These are phyloP conservation scores for Alentia gelatinosa DNA, from an alignment of 2,888 invertebrate genomes.

Conservation along the genomic window DNA sequence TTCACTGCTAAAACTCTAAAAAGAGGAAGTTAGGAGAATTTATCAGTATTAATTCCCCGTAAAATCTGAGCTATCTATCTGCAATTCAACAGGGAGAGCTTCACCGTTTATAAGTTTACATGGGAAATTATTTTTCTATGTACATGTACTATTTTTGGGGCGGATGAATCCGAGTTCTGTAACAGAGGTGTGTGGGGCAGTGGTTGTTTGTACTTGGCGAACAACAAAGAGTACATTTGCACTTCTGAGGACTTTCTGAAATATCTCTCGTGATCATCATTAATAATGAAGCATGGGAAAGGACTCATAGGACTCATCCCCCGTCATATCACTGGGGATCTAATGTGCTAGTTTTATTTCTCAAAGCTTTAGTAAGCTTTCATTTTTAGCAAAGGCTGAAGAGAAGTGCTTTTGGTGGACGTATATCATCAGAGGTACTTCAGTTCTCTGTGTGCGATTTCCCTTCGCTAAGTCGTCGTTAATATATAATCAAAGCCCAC, in stretches of 20 bases:
- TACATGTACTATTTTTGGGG: too few relatives aligned
- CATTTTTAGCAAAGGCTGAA: conserved; percentile 3
- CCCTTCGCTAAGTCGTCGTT: conserved; percentile 4
- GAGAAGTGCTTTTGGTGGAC: not conserved
- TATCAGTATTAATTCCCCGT: too few relatives aligned
- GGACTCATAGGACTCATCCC: not conserved
- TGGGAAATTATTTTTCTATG: too few relatives aligned
- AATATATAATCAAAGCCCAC: conserved; percentile 21
- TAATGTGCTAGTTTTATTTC: not conserved
- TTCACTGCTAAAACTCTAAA: too few relatives aligned
- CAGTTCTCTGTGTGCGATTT: not conserved
- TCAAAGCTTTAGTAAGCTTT: conserved; percentile 1
- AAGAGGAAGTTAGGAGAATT: too few relatives aligned
- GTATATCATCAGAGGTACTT: conserved; percentile 16
- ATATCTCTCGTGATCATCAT: not conserved
- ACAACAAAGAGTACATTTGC: not conserved
- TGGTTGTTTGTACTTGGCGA: not conserved
- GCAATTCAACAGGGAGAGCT: too few relatives aligned
- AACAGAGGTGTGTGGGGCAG: not conserved
- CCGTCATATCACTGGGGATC: not conserved
- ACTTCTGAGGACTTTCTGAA: not conserved
- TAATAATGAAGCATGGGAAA: conserved; percentile 10
- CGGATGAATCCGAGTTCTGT: not conserved
- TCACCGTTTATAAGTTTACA: too few relatives aligned
- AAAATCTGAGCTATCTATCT: too few relatives aligned